phyloP scores from a whole-genome alignment of 2,888 invertebrate genomes.

The Acanthosepion lycidas region DNA sequence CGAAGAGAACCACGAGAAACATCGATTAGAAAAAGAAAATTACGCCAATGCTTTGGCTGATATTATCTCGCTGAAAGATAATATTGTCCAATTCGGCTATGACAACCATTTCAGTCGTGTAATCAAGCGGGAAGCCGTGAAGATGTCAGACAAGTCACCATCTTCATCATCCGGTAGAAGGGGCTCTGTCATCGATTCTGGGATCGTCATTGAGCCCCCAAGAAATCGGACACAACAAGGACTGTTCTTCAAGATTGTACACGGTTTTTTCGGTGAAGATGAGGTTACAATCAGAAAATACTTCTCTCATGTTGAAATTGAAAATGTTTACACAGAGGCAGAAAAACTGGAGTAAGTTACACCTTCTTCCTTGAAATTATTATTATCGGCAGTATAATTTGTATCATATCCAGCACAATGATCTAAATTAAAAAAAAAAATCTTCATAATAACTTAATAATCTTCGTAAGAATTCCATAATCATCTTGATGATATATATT shows the following conservation, averaged over 20 bases:
- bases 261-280: conserved; percentile 51
- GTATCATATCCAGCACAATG: background rate
- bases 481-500: too few relatives aligned
- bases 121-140: background rate
- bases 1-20: conserved; percentile 46
- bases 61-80: background rate
- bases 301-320: conserved; percentile 57
- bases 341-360: conserved; percentile 61
- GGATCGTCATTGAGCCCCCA: background rate
- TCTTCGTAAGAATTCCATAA: too few relatives aligned
- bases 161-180: background rate
- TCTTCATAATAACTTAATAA: too few relatives aligned
- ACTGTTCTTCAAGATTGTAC: conserved; percentile 56
- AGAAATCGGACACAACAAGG: conserved; percentile 52
- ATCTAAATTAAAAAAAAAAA: background rate
- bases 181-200: background rate
- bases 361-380: background rate
- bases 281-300: conserved; percentile 60
- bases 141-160: background rate
- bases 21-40: conserved; percentile 54
- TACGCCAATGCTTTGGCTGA: conserved; percentile 51
- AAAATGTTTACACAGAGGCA: conserved; percentile 58
- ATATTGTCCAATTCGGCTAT: conserved; percentile 34
- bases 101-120: background rate
- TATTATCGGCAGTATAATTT: too few relatives aligned